These are phyloP conservation scores for Campylomormyrus tamandua DNA, from an alignment of 2,113 vertebrate genomes.

Conservation along the genomic window DNA sequence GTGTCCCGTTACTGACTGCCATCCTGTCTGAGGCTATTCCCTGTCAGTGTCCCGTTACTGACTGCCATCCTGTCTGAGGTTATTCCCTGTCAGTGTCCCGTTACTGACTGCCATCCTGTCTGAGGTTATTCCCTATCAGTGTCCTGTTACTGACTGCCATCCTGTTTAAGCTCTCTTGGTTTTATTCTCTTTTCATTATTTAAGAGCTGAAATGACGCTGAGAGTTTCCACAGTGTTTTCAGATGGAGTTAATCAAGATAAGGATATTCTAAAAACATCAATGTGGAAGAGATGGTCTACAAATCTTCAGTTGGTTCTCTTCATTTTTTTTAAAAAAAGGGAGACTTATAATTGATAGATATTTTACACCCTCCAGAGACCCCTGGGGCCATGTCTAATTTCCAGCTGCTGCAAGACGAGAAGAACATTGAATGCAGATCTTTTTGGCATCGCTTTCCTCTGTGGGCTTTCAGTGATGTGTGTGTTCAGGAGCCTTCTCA, in stretches of 20 bases:
- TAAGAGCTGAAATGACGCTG: not conserved
- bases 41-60: not conserved
- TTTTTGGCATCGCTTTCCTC: not conserved
- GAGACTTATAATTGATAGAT: not conserved
- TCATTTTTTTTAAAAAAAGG: not conserved
- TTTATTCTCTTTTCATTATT: not conserved
- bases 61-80: not conserved
- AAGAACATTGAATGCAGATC: not conserved
- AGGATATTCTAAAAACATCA: not conserved
- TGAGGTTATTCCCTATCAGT: not conserved
- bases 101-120: not conserved
- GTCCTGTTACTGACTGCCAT: not conserved
- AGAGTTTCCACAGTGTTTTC: not conserved
- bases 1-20: not conserved
- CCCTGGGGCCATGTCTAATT: not conserved
- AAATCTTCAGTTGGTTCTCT: not conserved
- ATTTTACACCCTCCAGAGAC: not conserved
- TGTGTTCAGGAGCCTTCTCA: not conserved
- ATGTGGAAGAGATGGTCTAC: not conserved
- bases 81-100: not conserved
- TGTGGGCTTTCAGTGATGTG: not conserved
- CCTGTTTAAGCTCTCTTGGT: not conserved
- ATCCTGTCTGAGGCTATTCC: not conserved
- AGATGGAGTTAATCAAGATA: not conserved
- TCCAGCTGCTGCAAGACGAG: not conserved